Conservation (phyloP, 1,140 invertebrate species). For the Drosophila parvula region DNA sequence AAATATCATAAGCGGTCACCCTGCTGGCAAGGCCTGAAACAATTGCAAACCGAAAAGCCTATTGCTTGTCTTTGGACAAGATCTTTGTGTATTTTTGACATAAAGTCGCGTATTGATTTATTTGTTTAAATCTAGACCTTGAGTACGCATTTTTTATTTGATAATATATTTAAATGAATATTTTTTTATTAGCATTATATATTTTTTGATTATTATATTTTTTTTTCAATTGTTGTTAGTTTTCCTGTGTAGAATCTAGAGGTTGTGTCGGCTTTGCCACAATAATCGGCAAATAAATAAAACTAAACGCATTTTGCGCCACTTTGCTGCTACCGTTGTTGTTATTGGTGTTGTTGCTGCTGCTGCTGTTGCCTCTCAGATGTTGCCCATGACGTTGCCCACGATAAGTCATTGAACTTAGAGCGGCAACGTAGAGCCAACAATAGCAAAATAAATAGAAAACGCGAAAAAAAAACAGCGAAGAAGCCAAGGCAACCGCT, state of each 20-base stretch:
- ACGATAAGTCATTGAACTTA: conserved; percentile 80
- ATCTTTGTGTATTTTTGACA: too few relatives aligned
- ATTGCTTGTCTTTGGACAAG: background rate
- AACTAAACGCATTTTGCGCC: conserved; percentile 79
- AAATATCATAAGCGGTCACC: too few relatives aligned
- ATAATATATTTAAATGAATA: background rate
- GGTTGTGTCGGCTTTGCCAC: conserved; percentile 62
- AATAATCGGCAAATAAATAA: conserved; percentile 80
- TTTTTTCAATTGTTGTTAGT: background rate
- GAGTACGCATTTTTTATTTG: too few relatives aligned
- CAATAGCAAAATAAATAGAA: conserved; percentile 65
- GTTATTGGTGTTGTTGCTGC: conserved; percentile 25
- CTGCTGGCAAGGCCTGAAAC: too few relatives aligned
- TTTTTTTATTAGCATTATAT: background rate
- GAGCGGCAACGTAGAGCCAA: conserved; percentile 37
- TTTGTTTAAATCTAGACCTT: background rate
- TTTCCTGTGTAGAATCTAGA: conserved; percentile 43
- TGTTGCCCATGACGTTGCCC: conserved; percentile 76
- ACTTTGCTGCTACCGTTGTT: conserved; percentile 64
- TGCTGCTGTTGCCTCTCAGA: conserved; percentile 36
- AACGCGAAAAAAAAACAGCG: conserved; percentile 47
- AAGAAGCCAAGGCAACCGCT: conserved; percentile 37
- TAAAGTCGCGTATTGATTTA: background rate
- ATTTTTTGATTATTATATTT: background rate
- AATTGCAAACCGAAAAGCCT: background rate